Evolutionary conservation across 2,113 vertebrate species (phyloP).

Genomic region (Hymenochirus boettgeri): DNA sequence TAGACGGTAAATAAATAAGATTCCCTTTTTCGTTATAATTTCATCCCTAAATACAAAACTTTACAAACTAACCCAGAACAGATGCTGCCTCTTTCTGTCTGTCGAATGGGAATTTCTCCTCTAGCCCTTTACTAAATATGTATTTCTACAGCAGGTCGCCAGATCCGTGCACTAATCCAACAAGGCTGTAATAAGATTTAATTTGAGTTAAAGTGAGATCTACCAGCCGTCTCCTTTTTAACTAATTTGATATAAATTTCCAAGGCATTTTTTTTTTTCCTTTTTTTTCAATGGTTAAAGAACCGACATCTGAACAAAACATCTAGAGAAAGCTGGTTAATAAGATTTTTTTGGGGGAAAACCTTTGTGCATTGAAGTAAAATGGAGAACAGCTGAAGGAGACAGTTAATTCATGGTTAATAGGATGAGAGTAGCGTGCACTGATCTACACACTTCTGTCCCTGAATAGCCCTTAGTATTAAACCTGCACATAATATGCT

Average conservation of each 20-base stretch:
- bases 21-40: no score
- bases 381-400: slow-evolving; percentile 93
- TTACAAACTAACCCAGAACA: no score
- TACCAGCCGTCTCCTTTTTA: slow-evolving; percentile 50
- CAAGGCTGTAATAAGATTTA: slow-evolving; percentile 55
- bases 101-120: no score
- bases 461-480: background rate
- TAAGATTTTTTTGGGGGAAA: slow-evolving; percentile 81
- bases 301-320: slow-evolving; percentile 85
- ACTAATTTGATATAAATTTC: slow-evolving; percentile 86
- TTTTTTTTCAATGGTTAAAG: slow-evolving; percentile 76
- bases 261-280: slow-evolving; percentile 79
- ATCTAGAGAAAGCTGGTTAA: slow-evolving; percentile 84
- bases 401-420: slow-evolving; percentile 98
- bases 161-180: background rate
- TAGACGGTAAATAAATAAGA: background rate
- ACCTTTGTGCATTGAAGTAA: slow-evolving; percentile 79
- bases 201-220: slow-evolving; percentile 54
- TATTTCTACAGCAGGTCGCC: no score
- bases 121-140: no score
- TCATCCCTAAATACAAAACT: no score
- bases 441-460: slow-evolving; percentile 81
- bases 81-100: no score
- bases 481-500: no score
- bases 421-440: slow-evolving; percentile 83